These are phyloP conservation scores for Scaptomyza flava DNA, from an alignment of 2,888 invertebrate species.

Conservation along the genomic window DNA sequence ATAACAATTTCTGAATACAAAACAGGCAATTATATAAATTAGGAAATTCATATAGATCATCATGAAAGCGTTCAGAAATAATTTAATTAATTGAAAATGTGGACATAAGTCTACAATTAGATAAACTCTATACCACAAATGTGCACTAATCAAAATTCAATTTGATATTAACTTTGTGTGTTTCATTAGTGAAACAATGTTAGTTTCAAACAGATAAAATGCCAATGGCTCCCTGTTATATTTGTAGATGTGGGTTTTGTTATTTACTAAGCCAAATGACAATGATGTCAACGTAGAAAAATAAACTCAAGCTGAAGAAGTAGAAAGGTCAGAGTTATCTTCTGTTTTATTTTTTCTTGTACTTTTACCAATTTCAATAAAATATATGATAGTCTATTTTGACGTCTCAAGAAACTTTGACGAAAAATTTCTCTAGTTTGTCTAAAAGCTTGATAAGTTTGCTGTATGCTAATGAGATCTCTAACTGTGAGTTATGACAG, in stretches of 20 bases:
- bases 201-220: background rate
- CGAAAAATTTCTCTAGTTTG: background rate
- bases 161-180: conserved; percentile 6
- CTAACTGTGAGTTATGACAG: background rate
- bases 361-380: too few relatives aligned
- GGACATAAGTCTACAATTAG: conserved; percentile 10
- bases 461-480: too few relatives aligned
- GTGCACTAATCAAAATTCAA: conserved; percentile 20
- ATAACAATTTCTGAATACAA: background rate
- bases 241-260: background rate
- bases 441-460: too few relatives aligned
- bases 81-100: conserved; percentile 17
- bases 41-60: background rate
- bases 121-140: background rate
- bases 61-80: background rate
- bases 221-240: background rate
- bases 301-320: too few relatives aligned
- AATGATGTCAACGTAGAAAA: background rate
- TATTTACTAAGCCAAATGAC: conserved; percentile 11
- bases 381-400: too few relatives aligned
- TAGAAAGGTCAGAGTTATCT: background rate
- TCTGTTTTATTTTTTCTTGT: too few relatives aligned
- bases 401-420: too few relatives aligned
- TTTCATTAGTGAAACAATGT: background rate
- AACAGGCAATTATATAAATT: background rate